Evolutionary conservation across 2,113 vertebrate genomes (phyloP), one percentile per base, ranked within the genome.

Genomic region (Cepphus grylle): DNA sequence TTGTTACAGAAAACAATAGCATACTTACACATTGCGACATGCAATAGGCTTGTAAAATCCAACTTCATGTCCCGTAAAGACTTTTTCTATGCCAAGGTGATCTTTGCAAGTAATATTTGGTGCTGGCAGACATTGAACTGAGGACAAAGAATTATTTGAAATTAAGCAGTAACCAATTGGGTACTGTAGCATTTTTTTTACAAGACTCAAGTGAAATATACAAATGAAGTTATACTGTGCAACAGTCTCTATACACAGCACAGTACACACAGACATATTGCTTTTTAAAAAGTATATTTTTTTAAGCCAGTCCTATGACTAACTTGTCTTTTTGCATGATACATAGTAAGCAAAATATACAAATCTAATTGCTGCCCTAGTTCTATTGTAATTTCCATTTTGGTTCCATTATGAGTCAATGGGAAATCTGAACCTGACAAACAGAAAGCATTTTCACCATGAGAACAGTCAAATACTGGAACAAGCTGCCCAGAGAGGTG

Each of bases 21-120:
- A 30, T 95, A 99, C 99, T 98, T 98, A 99, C 99, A 99, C 99
- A 38, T 99, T 99, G 94, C 99, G 98, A 95, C 99, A 99, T 53
- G 98, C 91, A 94, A 99, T 93, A 18, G 98, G 98, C 96, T 98
- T 99, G 95, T 98, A 98, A 98, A 99, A 99, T 90, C 99, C 99
- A 83, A 99, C 98, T 98, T 99, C 99, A 0, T 26, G 94, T 59
- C 99, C 99, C 1, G 97, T 98, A 97, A 99, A 99, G 93, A 96
- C 97, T 88, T 98, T 98, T 96, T 99, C 98, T 18, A 99, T 98
- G 45, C 99, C 99, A 59, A 98, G 98, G 50, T 97, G 96, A 84
- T 99, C 98, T 83, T 96, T 99, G 96, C 99, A 99, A 97, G 96
- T 99, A 98, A 99, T 98, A 95, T 99, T 99, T 42, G 99, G 99